Evolutionary conservation across 2,888 invertebrate species (phyloP).

Genomic region (Euzophera pinguis): DNA sequence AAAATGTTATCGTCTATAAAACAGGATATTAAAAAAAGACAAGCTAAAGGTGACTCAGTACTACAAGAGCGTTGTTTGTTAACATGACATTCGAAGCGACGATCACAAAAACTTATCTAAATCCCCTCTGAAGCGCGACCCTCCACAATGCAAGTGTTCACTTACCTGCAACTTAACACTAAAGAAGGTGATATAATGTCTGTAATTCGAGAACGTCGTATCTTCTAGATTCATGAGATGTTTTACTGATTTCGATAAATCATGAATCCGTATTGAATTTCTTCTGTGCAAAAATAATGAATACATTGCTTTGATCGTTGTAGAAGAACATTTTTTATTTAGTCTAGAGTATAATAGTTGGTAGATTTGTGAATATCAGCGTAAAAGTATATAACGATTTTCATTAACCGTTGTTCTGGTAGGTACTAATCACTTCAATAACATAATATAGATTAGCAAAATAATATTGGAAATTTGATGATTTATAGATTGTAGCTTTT

Average conservation of each 20-base stretch:
- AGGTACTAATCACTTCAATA: no score
- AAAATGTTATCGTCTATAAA: no score
- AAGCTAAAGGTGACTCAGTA: no score
- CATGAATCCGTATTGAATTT: conserved; percentile 73
- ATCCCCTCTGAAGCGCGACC: conserved; percentile 22
- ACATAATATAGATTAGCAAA: no score
- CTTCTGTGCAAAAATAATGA: conserved; percentile 46
- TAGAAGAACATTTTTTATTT: not conserved
- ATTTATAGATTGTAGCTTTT: no score
- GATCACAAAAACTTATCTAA: conserved; percentile 29
- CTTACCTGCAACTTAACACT: conserved; percentile 52
- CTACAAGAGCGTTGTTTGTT: not conserved
- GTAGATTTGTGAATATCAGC: no score
- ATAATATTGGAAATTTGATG: no score
- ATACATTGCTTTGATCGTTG: not conserved
- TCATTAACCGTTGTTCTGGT: no score
- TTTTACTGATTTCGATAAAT: conserved; percentile 75
- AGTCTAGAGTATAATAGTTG: no score
- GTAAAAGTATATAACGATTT: no score
- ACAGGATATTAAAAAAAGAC: no score
- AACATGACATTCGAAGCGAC: not conserved
- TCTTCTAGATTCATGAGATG: conserved; percentile 64
- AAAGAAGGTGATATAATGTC: conserved; percentile 71
- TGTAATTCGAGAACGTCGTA: conserved; percentile 70
- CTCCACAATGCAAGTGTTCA: conserved; percentile 13